Evolutionary conservation across 2,888 invertebrate genomes (phyloP).

Genomic region (Tanaodytes sp.): DNA sequence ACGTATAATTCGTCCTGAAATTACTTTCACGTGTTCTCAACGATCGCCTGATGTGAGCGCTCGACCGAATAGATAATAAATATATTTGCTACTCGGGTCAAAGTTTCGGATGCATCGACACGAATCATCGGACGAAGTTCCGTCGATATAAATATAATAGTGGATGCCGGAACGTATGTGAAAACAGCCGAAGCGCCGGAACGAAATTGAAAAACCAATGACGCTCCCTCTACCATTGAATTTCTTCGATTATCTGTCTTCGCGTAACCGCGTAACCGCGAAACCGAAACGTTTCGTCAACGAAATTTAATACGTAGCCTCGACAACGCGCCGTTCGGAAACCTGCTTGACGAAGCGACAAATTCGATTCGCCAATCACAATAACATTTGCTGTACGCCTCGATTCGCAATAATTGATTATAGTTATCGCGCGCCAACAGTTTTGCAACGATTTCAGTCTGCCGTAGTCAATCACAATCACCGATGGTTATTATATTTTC

Average conservation of each 20-base stretch:
- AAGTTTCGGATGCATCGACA: background rate
- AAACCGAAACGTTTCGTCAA: constrained; percentile 33
- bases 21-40: too few relatives aligned
- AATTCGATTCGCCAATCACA: constrained; percentile 44
- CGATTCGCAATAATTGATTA: constrained; percentile 43
- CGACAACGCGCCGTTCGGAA: constrained; percentile 18
- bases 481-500: constrained; percentile 24
- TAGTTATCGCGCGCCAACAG: constrained; percentile 39
- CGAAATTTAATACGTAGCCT: constrained; percentile 28
- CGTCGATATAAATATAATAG: constrained; percentile 19
- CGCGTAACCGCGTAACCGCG: constrained; percentile 9
- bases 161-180: too few relatives aligned
- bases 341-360: constrained; percentile 38
- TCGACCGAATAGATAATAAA: too few relatives aligned
- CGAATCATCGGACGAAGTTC: constrained; percentile 2
- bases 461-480: constrained; percentile 32
- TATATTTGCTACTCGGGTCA: too few relatives aligned
- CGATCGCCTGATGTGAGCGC: too few relatives aligned
- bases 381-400: constrained; percentile 38
- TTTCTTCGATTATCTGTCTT: constrained; percentile 21
- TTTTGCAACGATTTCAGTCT: constrained; percentile 18
- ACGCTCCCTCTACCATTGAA: constrained; percentile 12
- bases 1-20: too few relatives aligned
- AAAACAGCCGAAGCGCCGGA: too few relatives aligned
- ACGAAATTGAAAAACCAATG: too few relatives aligned